Conservation (phyloP, 2,113 vertebrate genomes). For the Callopanchax toddi region DNA sequence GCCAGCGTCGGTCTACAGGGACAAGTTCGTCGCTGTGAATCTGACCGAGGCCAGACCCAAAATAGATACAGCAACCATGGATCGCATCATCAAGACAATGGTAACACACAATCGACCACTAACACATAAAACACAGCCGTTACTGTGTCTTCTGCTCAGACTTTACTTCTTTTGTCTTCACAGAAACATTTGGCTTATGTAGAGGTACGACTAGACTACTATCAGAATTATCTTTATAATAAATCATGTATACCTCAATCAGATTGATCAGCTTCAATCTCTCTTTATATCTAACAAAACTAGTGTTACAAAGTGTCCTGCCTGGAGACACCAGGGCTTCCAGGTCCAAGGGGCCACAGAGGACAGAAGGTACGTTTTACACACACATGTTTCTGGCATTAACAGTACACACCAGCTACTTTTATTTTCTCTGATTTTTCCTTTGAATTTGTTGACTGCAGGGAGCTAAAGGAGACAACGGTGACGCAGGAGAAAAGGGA, state of each 20-base stretch:
- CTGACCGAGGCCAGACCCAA: constrained; percentile 53
- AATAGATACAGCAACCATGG: constrained; percentile 75
- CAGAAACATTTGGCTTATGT: constrained; percentile 73
- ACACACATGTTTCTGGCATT: neutral
- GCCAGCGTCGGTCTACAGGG: constrained; percentile 86
- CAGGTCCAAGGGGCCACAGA: constrained; percentile 71
- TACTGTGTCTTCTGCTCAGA: constrained; percentile 1
- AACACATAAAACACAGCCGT: neutral
- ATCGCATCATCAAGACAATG: constrained; percentile 92
- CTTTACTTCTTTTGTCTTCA: constrained; percentile 42
- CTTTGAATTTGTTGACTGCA: constrained; percentile 48
- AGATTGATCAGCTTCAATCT: constrained; percentile 2
- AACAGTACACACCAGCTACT: neutral
- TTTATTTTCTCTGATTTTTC: constrained; percentile 2
- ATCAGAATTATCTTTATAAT: neutral
- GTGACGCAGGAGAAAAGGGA: constrained; percentile 85
- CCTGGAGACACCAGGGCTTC: constrained; percentile 67
- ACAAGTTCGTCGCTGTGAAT: constrained; percentile 82
- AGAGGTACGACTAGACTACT: constrained; percentile 63
- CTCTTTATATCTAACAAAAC: constrained; percentile 3
- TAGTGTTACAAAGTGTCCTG: constrained; percentile 78
- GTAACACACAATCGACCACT: constrained; percentile 69
- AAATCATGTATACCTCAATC: neutral
- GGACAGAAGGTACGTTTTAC: constrained; percentile 77
- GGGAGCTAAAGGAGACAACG: constrained; percentile 95